Conservation (phyloP, 2,797 vertebrate genomes). For the Lindbergichthys nudifrons region DNA sequence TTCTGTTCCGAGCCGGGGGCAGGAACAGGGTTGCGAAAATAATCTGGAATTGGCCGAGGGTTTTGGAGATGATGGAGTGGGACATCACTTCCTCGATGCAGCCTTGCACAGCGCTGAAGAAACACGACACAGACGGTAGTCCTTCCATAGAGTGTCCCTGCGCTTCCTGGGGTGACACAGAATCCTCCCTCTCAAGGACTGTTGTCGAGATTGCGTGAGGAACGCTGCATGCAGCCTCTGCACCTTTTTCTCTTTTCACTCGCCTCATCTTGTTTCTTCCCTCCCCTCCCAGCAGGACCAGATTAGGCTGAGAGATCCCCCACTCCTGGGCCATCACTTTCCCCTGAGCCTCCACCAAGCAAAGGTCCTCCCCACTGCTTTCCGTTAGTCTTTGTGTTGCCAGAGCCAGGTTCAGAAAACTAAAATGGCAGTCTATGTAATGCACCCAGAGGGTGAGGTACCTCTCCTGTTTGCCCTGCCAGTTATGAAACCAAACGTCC, state of each 20-base stretch:
- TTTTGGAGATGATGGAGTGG: conserved; percentile 65
- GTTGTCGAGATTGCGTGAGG: conserved; percentile 73
- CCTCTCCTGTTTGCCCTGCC: conserved; percentile 62
- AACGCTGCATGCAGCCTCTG: conserved; percentile 34
- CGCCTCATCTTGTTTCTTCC: conserved; percentile 38
- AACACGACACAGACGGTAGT: conserved; percentile 75
- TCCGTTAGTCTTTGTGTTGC: conserved; percentile 61
- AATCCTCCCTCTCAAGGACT: conserved; percentile 70
- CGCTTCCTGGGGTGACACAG: conserved; percentile 51
- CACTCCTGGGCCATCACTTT: conserved; percentile 76
- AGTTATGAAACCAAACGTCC: conserved; percentile 78
- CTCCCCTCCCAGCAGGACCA: conserved; percentile 74
- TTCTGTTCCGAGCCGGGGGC: conserved; percentile 21
- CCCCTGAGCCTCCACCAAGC: conserved; percentile 59
- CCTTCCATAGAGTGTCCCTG: conserved; percentile 19
- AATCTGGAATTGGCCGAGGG: conserved; percentile 69
- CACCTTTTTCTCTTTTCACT: conserved; percentile 27
- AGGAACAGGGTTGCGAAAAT: conserved; percentile 60
- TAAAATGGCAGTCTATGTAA: conserved; percentile 77
- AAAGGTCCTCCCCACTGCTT: conserved; percentile 51
- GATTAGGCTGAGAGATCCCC: conserved; percentile 72
- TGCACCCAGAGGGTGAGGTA: conserved; percentile 83
- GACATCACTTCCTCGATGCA: conserved; percentile 81
- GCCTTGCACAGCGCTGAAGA: conserved; percentile 75
- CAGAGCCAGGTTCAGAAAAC: conserved; percentile 74